phyloP scores from a whole-genome alignment of 2,888 invertebrate genomes.

The Anagyrus pseudococci region DNA sequence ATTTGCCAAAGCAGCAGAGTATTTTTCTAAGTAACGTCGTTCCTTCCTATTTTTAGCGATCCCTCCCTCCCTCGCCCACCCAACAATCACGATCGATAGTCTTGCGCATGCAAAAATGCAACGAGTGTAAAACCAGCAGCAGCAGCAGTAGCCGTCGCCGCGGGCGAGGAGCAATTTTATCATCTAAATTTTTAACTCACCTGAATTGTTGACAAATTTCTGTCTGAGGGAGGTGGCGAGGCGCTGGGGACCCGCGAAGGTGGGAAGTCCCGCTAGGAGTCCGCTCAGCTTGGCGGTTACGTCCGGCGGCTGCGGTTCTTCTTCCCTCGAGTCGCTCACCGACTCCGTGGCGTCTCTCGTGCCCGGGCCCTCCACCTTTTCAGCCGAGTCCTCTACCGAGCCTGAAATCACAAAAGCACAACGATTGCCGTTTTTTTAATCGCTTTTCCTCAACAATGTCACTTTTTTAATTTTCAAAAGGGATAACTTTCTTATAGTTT shows the following conservation, averaged over 20 bases:
- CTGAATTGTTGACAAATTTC: constrained; percentile 58
- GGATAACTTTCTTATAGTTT: no score
- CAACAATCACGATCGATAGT: not conserved
- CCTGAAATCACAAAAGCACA: constrained; percentile 41
- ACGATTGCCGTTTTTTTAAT: no score
- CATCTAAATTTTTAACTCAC: no score
- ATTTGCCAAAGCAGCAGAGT: no score
- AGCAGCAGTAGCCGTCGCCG: no score
- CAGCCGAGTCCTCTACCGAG: constrained; percentile 57
- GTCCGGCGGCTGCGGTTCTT: constrained; percentile 51
- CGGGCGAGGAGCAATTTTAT: no score
- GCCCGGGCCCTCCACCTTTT: constrained; percentile 62
- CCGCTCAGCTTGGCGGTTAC: constrained; percentile 57
- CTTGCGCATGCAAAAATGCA: not conserved
- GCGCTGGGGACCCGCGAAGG: constrained; percentile 60
- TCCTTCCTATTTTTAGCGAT: not conserved
- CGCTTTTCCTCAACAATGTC: no score
- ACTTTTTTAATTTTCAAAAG: no score
- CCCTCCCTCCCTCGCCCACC: not conserved
- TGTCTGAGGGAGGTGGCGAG: constrained; percentile 59
- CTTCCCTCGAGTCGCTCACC: constrained; percentile 57
- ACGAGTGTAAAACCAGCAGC: not conserved
- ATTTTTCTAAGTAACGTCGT: no score
- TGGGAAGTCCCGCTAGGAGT: constrained; percentile 58
- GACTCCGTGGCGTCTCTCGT: constrained; percentile 58